Base-by-base conservation (phyloP, 2,888 invertebrate species). In the Gortyna flavago region DNA sequence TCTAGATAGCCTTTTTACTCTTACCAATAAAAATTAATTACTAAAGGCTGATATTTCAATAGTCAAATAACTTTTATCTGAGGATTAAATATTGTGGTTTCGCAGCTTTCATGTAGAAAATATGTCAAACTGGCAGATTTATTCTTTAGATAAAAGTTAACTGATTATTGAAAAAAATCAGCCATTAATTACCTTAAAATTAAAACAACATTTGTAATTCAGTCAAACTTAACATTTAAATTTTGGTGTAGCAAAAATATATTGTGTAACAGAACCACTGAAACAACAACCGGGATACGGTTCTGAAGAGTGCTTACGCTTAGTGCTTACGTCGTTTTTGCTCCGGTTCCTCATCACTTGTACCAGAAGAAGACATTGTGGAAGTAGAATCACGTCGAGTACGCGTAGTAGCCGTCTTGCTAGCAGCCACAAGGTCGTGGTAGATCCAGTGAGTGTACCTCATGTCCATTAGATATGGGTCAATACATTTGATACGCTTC, bases 391-490 rank as follows among this genome's bases (percentile, higher is more conserved):
- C 38, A 11, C 1, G 4, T 11, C 44, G 57, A 29, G 57, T 48
- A 25, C 76, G 59, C 59, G 59, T 59, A 8, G 69, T 70, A 4
- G 70, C n/a, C 7, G 82, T 77, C 61, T 65, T 77, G n/a, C 82
- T 74, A 1, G 78, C 72, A 0, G 38, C 7, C 41, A 84, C 85
- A 13, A 81, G 82, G 2, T 72, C 77, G 16, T 69, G 16, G 61
- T 85, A 83, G 29, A 85, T 74, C 85, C 82, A 83, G 32, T 66
- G 21, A 8, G 82, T 79, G 59, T 61, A 65, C 35, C 69, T 72
- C 86, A 68, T 83, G 13, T 85, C 75, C 41, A 85, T 79, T 1
- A 85, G 48, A 35, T 83, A 83, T 0, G 84, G 84, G 21, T 84
- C 86, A 38, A 84, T 85, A 57, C 79, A 84, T 62, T 66, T 59